Base-by-base conservation (phyloP, 2,888 invertebrate species). In the Mythimna ferrago region DNA sequence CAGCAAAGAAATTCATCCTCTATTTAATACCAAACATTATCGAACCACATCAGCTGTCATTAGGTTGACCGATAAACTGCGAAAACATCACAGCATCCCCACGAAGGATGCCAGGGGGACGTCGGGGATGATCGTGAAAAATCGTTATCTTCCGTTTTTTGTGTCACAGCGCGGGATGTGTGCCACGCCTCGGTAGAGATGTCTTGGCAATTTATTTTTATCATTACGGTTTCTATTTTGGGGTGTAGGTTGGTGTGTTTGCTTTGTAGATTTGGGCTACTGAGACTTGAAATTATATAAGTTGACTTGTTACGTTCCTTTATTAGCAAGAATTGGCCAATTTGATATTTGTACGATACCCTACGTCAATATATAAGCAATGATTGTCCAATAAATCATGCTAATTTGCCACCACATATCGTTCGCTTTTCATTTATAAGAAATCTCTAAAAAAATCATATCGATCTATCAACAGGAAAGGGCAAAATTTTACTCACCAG, bases 51-150 rank as follows among this genome's bases (percentile, higher is more conserved):
- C 60, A 75, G 38, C 70, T 74, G 71, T 80, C 74, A 71, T 69
- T 67, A 69, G 10, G 10, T 32, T 70, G 69, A 73, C 70, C 64
- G 68, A 76, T 81, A 74, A 76, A 79, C 81, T 78, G 75, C 77
- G 71, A 76, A 73, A 79, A 41, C 65, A 72, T 63, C 73, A 76
- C 70, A 78, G 48, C 64, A 71, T 64, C 73, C 88, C 86, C 88
- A 21, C 7, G 14, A 35, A 44, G 57, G 38, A 65, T 58, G 44
- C 19, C 16, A 58, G 63, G 76, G 79, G 66, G 62, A 63, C 76
- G 83, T 78, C 84, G 77, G 65, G 82, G 79, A 76, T 79, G 88
- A 86, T 89, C 80, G 86, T 89, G 90, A 90, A 88, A 89, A 89
- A 91, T 91, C 82, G 90, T 86, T 89, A 79, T 84, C 81, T 84